phyloP scores from a whole-genome alignment of 2,113 vertebrate genomes.

The Solenodon paradoxus region DNA sequence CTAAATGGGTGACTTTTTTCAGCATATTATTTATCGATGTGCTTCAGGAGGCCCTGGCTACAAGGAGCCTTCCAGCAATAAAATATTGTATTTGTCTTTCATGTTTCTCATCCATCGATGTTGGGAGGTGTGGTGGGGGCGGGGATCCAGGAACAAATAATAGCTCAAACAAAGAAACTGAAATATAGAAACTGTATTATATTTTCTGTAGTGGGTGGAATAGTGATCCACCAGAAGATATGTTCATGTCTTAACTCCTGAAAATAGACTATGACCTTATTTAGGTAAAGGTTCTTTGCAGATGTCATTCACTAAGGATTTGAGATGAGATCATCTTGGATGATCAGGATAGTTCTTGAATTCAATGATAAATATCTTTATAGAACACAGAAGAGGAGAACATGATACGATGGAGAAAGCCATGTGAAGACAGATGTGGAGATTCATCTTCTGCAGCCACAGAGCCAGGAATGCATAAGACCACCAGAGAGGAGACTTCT shows the following conservation, averaged over 20 bases:
- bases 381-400: background rate
- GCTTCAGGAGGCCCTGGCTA: background rate
- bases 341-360: background rate
- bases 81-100: background rate
- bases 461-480: background rate
- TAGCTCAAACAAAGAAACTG: background rate
- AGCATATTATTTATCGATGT: no score
- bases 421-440: background rate
- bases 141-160: no score
- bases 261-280: background rate
- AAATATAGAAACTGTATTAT: background rate
- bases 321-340: background rate
- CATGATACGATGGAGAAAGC: background rate
- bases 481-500: background rate
- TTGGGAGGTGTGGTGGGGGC: no score
- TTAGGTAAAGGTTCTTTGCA: background rate
- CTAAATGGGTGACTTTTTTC: background rate
- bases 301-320: background rate
- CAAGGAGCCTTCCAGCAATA: background rate
- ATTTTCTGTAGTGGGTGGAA: background rate
- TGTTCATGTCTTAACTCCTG: background rate
- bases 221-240: background rate
- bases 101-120: background rate
- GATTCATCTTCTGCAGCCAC: background rate
- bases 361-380: background rate